Evolutionary conservation across 37 sponge, comb jelly and placozoan species (phyloP).

Genomic region (Amphimedon queenslandica): DNA sequence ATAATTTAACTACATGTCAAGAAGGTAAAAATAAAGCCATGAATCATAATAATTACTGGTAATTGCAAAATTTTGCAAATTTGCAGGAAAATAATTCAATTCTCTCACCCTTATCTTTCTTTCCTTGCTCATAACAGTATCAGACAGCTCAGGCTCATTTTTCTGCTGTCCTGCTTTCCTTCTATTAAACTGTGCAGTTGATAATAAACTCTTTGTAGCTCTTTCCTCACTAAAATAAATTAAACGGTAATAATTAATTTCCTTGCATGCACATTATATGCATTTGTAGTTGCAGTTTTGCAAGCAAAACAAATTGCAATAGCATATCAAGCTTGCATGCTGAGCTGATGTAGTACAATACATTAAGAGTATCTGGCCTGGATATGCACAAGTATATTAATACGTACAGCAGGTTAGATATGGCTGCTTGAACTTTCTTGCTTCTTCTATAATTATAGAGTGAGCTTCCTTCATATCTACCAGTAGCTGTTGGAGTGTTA

Average conservation of each 20-base stretch:
- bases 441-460: constrained; percentile 42
- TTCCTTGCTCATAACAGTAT: constrained; percentile 83
- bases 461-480: constrained; percentile 26
- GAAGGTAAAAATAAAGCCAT: no score
- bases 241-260: no score
- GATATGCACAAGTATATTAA: no score
- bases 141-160: constrained; percentile 52
- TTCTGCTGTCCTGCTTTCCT: constrained; percentile 2
- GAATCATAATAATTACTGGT: no score
- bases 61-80: no score
- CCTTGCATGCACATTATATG: no score
- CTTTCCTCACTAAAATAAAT: constrained; percentile 79
- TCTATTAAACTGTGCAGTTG: constrained; percentile 55
- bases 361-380: no score
- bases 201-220: constrained; percentile 39
- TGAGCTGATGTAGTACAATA: no score
- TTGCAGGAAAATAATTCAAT: no score
- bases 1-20: constrained; percentile 82
- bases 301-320: no score
- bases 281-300: no score
- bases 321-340: no score
- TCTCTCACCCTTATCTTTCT: constrained; percentile 55
- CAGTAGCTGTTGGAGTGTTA: not conserved
- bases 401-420: constrained; percentile 43
- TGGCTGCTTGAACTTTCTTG: constrained; percentile 22